Evolutionary conservation across 1,140 invertebrate species (phyloP).

Genomic region (Eufriesea mexicana): DNA sequence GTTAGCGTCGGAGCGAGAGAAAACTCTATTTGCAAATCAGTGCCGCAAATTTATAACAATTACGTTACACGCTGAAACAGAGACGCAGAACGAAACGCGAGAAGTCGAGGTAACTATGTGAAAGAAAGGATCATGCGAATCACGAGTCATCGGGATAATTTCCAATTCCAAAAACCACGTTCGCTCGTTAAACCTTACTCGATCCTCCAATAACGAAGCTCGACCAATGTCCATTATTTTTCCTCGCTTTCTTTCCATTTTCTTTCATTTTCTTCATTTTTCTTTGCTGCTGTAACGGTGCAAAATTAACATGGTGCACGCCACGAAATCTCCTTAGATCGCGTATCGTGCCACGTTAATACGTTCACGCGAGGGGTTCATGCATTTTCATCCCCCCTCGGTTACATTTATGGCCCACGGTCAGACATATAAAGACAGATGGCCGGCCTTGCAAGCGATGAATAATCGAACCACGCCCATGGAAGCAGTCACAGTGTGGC

Average conservation of each 20-base stretch:
- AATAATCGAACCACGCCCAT: slow-evolving; percentile 43
- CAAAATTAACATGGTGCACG: neutral
- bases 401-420: slow-evolving; percentile 7
- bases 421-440: slow-evolving; percentile 42
- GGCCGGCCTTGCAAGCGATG: neutral
- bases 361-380: slow-evolving; percentile 5
- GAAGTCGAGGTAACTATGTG: too few species aligned
- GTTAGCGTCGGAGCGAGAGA: neutral
- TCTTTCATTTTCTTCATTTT: too few species aligned
- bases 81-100: neutral
- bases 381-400: slow-evolving; percentile 6
- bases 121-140: neutral
- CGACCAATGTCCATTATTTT: neutral
- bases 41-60: neutral
- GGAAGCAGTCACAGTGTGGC: neutral
- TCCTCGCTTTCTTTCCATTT: too few species aligned
- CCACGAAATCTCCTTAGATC: neutral
- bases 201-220: neutral
- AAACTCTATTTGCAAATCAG: neutral
- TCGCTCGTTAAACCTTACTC: neutral
- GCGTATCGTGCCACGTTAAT: neutral
- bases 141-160: too few species aligned
- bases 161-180: too few species aligned
- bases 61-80: neutral
- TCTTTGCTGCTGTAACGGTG: too few species aligned